These are phyloP conservation scores for Columbina picui DNA, from an alignment of 2,113 vertebrate genomes.

Conservation along the genomic window DNA sequence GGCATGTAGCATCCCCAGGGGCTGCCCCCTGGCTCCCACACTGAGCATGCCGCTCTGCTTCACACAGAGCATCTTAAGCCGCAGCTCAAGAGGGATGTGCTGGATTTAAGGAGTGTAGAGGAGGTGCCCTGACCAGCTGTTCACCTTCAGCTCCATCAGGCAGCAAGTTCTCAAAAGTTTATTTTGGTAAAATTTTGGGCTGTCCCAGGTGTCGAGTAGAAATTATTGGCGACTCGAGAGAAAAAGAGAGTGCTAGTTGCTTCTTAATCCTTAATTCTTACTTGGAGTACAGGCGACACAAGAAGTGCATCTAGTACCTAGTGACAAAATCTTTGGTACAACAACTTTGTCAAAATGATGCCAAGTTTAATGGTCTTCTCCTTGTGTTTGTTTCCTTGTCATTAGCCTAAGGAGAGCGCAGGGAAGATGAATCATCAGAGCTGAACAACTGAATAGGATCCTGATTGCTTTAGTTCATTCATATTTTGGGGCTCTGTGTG, in stretches of 20 bases:
- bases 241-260: neutral
- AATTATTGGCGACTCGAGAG: neutral
- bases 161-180: neutral
- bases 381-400: neutral
- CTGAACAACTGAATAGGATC: neutral
- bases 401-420: neutral
- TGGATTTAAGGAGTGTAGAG: accelerated
- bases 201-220: accelerated
- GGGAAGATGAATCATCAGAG: neutral
- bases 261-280: neutral
- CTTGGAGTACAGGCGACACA: neutral
- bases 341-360: neutral
- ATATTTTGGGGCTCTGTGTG: neutral
- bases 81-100: neutral
- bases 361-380: neutral
- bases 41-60: neutral
- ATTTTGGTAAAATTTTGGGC: neutral
- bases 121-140: neutral
- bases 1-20: neutral
- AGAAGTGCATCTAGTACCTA: neutral
- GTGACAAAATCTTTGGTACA: neutral
- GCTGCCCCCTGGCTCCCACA: neutral
- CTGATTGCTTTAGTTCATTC: neutral
- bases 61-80: accelerated
- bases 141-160: neutral